Percentiles rank a stretch among this genome's conserved stretches.
Evolutionary conservation across 2,888 invertebrate species (phyloP).

Genomic region (Molorchus minor): DNA sequence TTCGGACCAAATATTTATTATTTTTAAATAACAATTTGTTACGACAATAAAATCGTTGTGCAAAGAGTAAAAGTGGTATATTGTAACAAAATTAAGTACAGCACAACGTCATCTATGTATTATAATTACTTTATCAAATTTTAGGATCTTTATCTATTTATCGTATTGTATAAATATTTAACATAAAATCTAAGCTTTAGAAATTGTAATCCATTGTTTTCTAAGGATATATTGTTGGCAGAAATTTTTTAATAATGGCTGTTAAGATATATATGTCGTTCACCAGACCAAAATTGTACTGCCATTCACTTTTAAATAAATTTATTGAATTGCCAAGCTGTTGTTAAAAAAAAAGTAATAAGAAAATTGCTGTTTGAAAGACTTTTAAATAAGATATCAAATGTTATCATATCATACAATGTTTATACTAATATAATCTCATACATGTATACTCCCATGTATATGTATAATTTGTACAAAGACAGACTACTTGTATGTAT

Average conservation of each 20-base stretch:
- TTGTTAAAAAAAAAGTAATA: constrained; percentile 39
- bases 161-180: constrained; percentile 29
- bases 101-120: constrained; percentile 38
- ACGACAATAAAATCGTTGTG: constrained; percentile 37
- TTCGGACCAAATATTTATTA: constrained; percentile 45
- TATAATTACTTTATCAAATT: constrained; percentile 26
- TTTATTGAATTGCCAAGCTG: constrained; percentile 44
- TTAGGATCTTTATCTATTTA: constrained; percentile 13
- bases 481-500: constrained; percentile 56
- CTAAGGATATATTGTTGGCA: constrained; percentile 42
- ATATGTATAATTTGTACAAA: constrained; percentile 60
- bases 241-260: constrained; percentile 35
- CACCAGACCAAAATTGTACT: constrained; percentile 44
- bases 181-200: constrained; percentile 4
- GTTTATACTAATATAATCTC: constrained; percentile 36
- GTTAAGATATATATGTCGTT: constrained; percentile 31
- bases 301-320: constrained; percentile 42
- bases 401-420: constrained; percentile 49
- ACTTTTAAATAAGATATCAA: constrained; percentile 44
- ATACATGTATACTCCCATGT: constrained; percentile 58
- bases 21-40: constrained; percentile 34
- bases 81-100: constrained; percentile 22
- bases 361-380: constrained; percentile 35
- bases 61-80: constrained; percentile 29
- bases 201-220: constrained; percentile 19